These are phyloP conservation scores for Rafetus swinhoei DNA, from an alignment of 2,113 vertebrate species.

Conservation along the genomic window DNA sequence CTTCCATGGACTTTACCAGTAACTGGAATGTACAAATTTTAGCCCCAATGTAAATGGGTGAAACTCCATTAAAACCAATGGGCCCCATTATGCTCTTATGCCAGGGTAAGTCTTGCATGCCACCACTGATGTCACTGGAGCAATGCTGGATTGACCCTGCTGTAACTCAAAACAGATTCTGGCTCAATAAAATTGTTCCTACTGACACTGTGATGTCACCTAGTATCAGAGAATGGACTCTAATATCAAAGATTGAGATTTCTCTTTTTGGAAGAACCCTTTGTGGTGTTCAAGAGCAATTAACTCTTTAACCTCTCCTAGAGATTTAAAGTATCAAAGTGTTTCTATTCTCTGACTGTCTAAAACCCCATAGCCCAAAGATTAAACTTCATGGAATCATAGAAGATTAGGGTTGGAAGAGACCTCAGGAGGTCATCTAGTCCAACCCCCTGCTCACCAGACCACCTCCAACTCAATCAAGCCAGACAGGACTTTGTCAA, in stretches of 20 bases:
- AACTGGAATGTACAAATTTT: not conserved
- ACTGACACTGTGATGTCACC: accelerated
- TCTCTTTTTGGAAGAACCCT: not conserved
- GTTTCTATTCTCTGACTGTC: not conserved
- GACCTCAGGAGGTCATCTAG: too few relatives aligned
- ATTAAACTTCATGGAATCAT: not conserved
- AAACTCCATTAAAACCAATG: not conserved
- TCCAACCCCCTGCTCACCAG: too few relatives aligned
- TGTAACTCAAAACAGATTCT: not conserved
- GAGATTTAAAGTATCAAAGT: not conserved
- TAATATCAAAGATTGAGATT: not conserved
- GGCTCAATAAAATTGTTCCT: accelerated
- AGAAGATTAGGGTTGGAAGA: too few relatives aligned
- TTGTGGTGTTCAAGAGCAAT: not conserved
- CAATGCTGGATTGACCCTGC: not conserved
- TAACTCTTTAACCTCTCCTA: not conserved
- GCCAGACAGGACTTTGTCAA: too few relatives aligned
- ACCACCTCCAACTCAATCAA: too few relatives aligned
- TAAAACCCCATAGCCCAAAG: not conserved
- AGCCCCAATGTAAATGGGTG: accelerated
- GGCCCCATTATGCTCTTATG: not conserved
- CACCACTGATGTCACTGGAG: accelerated
- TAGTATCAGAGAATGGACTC: not conserved
- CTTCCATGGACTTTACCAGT: not conserved
- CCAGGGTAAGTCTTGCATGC: not conserved